phyloP scores from a whole-genome alignment of 2,888 invertebrate genomes.

The Eupeodes latifasciatus region DNA sequence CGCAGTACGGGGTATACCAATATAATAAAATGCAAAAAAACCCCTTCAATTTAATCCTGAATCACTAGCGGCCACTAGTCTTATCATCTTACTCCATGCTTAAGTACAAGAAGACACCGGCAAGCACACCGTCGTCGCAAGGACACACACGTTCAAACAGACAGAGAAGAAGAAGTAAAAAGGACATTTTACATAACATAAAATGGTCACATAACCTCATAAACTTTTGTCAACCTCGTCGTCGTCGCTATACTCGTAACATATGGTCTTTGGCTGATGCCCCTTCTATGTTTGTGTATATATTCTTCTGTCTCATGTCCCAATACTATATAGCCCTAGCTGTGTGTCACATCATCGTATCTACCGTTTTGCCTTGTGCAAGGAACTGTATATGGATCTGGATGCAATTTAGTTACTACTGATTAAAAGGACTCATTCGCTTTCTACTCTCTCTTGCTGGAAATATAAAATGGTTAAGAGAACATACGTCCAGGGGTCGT shows the following conservation, averaged over 20 bases:
- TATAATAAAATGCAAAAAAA: not conserved
- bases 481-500: constrained; percentile 53
- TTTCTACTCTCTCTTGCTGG: not conserved
- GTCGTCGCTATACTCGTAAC: constrained; percentile 4
- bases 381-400: not conserved
- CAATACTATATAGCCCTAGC: no score
- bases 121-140: no score
- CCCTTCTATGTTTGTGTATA: not conserved
- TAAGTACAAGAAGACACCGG: constrained; percentile 7
- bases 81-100: constrained; percentile 40
- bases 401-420: constrained; percentile 3
- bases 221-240: constrained; percentile 50
- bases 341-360: not conserved
- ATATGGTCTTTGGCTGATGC: not conserved
- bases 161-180: constrained; percentile 9
- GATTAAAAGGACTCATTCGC: constrained; percentile 40
- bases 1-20: not conserved
- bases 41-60: constrained; percentile 36
- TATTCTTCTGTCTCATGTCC: no score
- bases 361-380: not conserved
- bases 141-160: not conserved
- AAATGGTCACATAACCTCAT: constrained; percentile 60
- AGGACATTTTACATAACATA: constrained; percentile 53
- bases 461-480: constrained; percentile 30
- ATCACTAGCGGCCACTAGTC: constrained; percentile 41